Evolutionary conservation across 2,113 vertebrate genomes (phyloP).

Genomic region (Romanogobio albipinnatus): DNA sequence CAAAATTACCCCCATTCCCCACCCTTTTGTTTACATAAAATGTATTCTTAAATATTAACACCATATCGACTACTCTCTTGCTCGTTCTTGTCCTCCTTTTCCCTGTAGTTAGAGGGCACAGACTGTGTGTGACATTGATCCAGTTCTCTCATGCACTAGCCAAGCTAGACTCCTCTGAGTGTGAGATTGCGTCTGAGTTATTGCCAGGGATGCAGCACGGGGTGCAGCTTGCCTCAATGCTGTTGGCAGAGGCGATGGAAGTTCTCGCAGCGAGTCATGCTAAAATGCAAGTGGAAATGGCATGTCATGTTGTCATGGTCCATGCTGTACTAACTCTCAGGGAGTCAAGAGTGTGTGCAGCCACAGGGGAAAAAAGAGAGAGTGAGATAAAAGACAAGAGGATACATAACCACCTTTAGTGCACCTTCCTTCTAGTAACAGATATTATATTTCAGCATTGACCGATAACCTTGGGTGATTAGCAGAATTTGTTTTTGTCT

Average conservation of each 20-base stretch:
- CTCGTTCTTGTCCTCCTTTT: slow-evolving; percentile 45
- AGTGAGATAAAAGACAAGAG: slow-evolving; percentile 6
- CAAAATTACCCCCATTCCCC: not conserved
- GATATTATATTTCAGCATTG: not conserved
- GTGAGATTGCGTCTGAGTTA: slow-evolving; percentile 70
- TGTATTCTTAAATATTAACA: slow-evolving; percentile 9
- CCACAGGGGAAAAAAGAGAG: slow-evolving; percentile 17
- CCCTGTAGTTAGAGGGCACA: slow-evolving; percentile 57
- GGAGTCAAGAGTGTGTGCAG: slow-evolving; percentile 66
- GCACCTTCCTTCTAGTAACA: not conserved
- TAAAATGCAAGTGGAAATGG: slow-evolving; percentile 80
- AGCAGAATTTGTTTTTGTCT: not conserved
- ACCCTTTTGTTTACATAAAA: slow-evolving; percentile 4
- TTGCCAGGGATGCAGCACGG: slow-evolving; percentile 75
- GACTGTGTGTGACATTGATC: slow-evolving; percentile 64
- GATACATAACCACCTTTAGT: slow-evolving; percentile 7
- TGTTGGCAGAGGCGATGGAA: slow-evolving; percentile 76
- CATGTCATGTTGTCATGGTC: slow-evolving; percentile 79
- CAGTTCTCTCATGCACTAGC: slow-evolving; percentile 61
- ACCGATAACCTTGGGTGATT: not conserved
- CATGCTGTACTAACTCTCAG: slow-evolving; percentile 72
- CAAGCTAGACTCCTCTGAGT: slow-evolving; percentile 69
- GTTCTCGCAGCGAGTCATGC: slow-evolving; percentile 77
- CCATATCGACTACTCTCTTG: slow-evolving; percentile 46
- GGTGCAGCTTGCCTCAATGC: slow-evolving; percentile 69